These are phyloP conservation scores for Bradypodion pumilum DNA, from an alignment of 2,797 vertebrate species.

Conservation along the genomic window DNA sequence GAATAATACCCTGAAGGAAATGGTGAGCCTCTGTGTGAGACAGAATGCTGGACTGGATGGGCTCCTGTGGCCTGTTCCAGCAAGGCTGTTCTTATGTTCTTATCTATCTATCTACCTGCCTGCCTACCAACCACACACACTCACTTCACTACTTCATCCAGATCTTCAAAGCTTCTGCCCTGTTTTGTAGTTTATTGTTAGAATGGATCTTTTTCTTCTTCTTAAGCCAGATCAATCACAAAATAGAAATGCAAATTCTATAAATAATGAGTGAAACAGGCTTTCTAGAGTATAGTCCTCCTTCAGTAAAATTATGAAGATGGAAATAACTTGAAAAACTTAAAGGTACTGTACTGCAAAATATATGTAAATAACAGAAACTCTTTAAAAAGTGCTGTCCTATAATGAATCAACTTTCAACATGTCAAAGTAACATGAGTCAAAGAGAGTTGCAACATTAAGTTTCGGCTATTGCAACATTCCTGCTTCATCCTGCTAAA, in stretches of 20 bases:
- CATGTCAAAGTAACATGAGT: conserved; percentile 30
- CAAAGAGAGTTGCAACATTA: background rate
- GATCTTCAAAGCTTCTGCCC: background rate
- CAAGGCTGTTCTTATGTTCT: too few species aligned
- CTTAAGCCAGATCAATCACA: background rate
- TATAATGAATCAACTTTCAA: conserved; percentile 42
- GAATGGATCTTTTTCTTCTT: background rate
- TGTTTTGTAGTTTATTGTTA: background rate
- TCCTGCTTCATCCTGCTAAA: background rate
- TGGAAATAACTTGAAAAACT: background rate
- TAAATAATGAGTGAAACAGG: background rate
- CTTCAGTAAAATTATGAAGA: background rate
- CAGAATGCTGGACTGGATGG: too few species aligned
- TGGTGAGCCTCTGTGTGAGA: too few species aligned
- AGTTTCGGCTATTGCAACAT: background rate
- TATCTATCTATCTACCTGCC: too few species aligned
- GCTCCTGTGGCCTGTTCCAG: too few species aligned
- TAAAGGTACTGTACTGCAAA: background rate
- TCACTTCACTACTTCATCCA: background rate
- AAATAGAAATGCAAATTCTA: background rate
- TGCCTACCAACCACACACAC: too few species aligned
- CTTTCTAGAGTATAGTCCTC: background rate
- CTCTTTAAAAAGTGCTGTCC: conserved; percentile 9
- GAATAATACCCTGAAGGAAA: too few species aligned
- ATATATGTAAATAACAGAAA: conserved; percentile 25